Evolutionary conservation across 2,888 invertebrate genomes (phyloP), one percentile per base, ranked within the genome.

Genomic region (Folsomia manolachei): DNA sequence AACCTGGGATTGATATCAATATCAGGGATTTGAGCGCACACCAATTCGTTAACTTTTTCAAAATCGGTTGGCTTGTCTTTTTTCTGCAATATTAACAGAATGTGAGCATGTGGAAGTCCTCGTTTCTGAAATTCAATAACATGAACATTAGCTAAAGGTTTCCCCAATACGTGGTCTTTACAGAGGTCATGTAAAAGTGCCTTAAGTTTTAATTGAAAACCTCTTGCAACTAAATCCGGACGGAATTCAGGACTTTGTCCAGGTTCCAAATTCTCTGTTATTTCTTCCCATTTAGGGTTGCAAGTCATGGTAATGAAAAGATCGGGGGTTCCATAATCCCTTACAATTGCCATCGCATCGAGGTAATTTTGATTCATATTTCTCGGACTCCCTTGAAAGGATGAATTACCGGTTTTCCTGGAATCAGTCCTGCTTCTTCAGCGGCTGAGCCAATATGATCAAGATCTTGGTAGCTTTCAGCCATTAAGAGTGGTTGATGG

Each of bases 201-300:
- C 61, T 81, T 79, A 26, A 82, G 74, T 80, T 82, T 83, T 27
- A 81, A 73, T 70, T 81, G 72, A 78, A 83, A 84, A 24, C 83
- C 81, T 69, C 82, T 78, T 39, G 82, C 81, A 18, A 83, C 80
- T 56, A 85, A 72, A 74, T 84, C 83, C 4, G 83, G 83, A 60
- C 84, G 77, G 80, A 84, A 80, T 53, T 75, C 72, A 2, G 82
- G 73, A 39, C 25, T 56, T n/a, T n/a, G n/a, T n/a, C n/a, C n/a
- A n/a, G n/a, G n/a, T n/a, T n/a, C n/a, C 21, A 84, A 70, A 75
- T 82, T 82, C 66, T 82, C 81, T 27, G 61, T 63, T 21, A 85
- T 84, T 80, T 85, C 84, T 21, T 69, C 72, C 84, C 84, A 85
- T 69, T 82, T n/a, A 84, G n/a, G n/a, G n/a, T n/a, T n/a, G n/a